Base-by-base conservation (phyloP, 53 echinoderm and acorn worm genomes). In the Holothuria leucospilota region DNA sequence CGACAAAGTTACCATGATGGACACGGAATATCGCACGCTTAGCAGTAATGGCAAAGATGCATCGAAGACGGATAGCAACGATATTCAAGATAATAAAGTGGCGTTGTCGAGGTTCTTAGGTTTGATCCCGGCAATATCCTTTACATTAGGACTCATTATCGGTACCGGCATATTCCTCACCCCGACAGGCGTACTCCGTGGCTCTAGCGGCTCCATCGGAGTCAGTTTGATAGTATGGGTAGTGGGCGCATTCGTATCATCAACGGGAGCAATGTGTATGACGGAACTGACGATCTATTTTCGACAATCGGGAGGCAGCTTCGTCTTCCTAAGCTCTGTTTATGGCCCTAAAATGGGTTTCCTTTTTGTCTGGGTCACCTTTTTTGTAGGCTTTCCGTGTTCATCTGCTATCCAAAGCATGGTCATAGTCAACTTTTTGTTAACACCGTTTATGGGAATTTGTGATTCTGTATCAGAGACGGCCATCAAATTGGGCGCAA, bases 141-240 rank as follows among this genome's bases (percentile, higher is more conserved):
- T 71, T n/a, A 71, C 34, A 15, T n/a, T 71, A 13, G 71, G 71
- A 15, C 29, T 71, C 20, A 71, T 71, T n/a, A 71, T 71, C 5
- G 71, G 71, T 16, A 75, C 46, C 14, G 75, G 41, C 4, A 71
- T 71, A 38, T 75, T 42, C 20, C 75, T 41, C 75, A 75, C 75
- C 49, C 75, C 75, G 20, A 25, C 75, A 20, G 75, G 75, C n/a
- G 75, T 75, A 51, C 75, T 75, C 75, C 41, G 75, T 42, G 75
- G 75, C 25, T 75, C 75, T 42, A 75, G 75, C 51, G 71, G 71
- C 27, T 70, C 71, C 24, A 70, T 70, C 0, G 71, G 71, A 20
- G 34, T 70, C 71, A 34, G 46, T 75, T 51, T 75, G 30, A 75
- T 75, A 11, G 39, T 74, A 40, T 74, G 75, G 75, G 20, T 49